phyloP scores from a whole-genome alignment of 2,888 invertebrate genomes.

The Lasius fuliginosus region DNA sequence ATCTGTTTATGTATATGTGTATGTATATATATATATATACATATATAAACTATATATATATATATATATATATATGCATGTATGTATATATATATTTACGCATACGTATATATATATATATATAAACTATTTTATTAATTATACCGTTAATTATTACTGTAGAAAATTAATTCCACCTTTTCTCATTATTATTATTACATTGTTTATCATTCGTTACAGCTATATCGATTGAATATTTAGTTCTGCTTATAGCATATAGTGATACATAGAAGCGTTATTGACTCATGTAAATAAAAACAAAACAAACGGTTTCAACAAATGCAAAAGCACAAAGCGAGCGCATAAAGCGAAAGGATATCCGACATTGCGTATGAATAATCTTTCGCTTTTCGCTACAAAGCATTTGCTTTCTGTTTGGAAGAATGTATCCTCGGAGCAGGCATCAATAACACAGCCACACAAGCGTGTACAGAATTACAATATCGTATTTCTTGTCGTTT shows the following conservation, averaged over 20 bases:
- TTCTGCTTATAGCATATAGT: background rate
- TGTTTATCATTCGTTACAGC: background rate
- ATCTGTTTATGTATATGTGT: background rate
- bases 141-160: background rate
- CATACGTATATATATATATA: too few relatives aligned
- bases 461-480: slow-evolving; percentile 7
- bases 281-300: slow-evolving; percentile 25
- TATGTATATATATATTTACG: too few relatives aligned
- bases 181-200: background rate
- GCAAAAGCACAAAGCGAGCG: slow-evolving; percentile 12
- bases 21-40: too few relatives aligned
- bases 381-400: slow-evolving; percentile 34
- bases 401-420: slow-evolving; percentile 17
- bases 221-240: background rate
- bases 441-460: slow-evolving; percentile 17
- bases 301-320: slow-evolving; percentile 6
- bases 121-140: slow-evolving; percentile 6
- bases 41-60: too few relatives aligned
- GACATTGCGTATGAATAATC: slow-evolving; percentile 39
- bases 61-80: too few relatives aligned
- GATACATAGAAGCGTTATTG: slow-evolving; percentile 14
- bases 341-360: slow-evolving; percentile 38
- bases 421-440: slow-evolving; percentile 4
- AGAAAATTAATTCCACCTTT: background rate
- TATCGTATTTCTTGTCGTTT: background rate